Evolutionary conservation across 2,797 vertebrate genomes (phyloP).

Genomic region (Ctenopoma multispine): DNA sequence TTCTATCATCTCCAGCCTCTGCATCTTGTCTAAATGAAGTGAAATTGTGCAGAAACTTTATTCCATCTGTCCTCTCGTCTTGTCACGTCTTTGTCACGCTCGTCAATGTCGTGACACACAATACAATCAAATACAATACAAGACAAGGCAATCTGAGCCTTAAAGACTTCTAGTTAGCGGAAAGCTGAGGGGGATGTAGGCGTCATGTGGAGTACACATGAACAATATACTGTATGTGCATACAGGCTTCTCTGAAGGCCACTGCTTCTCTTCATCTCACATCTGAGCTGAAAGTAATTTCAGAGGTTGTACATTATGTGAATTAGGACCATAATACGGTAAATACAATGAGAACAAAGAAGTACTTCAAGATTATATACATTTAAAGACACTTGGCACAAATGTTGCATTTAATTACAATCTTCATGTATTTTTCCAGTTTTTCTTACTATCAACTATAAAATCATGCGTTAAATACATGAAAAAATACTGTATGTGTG

Average conservation of each 20-base stretch:
- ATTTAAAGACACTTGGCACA: not conserved
- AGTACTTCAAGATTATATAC: no score
- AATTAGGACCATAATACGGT: not conserved
- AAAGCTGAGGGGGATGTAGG: conserved; percentile 32
- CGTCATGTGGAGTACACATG: conserved; percentile 19
- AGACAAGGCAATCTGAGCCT: conserved; percentile 37
- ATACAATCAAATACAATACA: conserved; percentile 52
- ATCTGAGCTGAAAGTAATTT: not conserved
- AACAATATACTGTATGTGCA: conserved; percentile 30
- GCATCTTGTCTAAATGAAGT: conserved; percentile 54
- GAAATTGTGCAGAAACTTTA: conserved; percentile 82
- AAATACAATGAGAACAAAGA: not conserved
- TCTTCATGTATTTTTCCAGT: not conserved
- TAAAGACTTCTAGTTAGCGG: conserved; percentile 39
- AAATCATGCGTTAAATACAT: not conserved
- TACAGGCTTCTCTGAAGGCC: conserved; percentile 37
- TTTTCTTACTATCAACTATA: no score
- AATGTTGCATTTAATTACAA: not conserved
- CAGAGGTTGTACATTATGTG: not conserved
- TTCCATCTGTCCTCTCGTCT: conserved; percentile 57
- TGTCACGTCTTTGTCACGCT: conserved; percentile 60
- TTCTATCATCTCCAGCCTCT: conserved; percentile 48
- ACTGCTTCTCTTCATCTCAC: conserved; percentile 2
- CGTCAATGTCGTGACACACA: conserved; percentile 56
- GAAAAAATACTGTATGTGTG: not conserved